These are phyloP conservation scores for Girardia tigrina DNA, from an alignment of 2,888 invertebrate genomes.

Conservation along the genomic window DNA sequence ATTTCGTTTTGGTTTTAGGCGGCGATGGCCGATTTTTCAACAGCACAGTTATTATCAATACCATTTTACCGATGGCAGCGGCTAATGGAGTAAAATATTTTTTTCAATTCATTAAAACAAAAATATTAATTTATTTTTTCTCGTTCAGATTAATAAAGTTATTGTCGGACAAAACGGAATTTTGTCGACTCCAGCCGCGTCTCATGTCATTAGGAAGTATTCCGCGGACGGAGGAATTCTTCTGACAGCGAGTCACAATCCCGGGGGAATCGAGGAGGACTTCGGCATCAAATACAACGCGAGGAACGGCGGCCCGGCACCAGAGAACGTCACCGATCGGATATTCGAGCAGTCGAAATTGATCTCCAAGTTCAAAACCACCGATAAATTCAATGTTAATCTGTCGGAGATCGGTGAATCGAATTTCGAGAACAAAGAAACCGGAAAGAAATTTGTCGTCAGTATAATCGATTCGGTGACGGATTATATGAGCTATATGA, in stretches of 20 bases:
- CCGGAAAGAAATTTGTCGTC: background rate
- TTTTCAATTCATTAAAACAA: background rate
- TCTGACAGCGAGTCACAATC: conserved; percentile 94
- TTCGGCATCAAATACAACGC: conserved; percentile 98
- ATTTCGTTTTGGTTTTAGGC: conserved; percentile 71
- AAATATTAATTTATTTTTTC: background rate
- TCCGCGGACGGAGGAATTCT: conserved; percentile 73
- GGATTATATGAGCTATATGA: conserved; percentile 78
- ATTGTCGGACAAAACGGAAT: conserved; percentile 84
- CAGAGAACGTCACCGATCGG: conserved; percentile 71
- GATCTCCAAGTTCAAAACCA: conserved; percentile 65
- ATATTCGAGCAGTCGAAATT: conserved; percentile 68
- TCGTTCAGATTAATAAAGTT: conserved; percentile 62
- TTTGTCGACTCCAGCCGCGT: conserved; percentile 90
- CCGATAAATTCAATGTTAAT: conserved; percentile 21
- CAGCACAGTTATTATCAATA: conserved; percentile 70
- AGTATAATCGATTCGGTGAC: conserved; percentile 70
- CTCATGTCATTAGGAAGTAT: conserved; percentile 75
- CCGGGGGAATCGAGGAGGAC: conserved; percentile 87
- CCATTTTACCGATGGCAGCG: conserved; percentile 79
- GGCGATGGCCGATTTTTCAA: conserved; percentile 88
- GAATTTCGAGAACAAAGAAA: conserved; percentile 55
- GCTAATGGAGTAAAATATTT: conserved; percentile 69
- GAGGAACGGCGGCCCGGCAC: conserved; percentile 87
- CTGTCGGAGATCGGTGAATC: conserved; percentile 57